These are phyloP conservation scores for Drosophila villosipedis DNA, from an alignment of 2,888 invertebrate species.

Conservation along the genomic window DNA sequence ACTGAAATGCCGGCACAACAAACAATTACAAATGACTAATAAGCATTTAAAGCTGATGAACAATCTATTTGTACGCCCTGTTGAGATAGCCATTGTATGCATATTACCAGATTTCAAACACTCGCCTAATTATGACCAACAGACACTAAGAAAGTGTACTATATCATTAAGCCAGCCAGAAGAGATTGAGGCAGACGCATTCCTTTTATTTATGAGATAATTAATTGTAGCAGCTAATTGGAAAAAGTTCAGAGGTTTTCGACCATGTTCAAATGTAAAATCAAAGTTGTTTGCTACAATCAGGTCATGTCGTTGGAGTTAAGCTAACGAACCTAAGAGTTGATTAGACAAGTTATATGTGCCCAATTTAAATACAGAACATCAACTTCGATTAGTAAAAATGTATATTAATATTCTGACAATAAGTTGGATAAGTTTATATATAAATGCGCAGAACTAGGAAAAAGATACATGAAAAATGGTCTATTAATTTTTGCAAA, in stretches of 20 bases:
- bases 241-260: neutral
- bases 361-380: neutral
- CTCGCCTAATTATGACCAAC: slow-evolving; percentile 9
- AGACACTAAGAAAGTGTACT: neutral
- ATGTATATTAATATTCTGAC: neutral
- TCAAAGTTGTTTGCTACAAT: neutral
- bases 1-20: slow-evolving; percentile 34
- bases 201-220: neutral
- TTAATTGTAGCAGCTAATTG: slow-evolving; percentile 3
- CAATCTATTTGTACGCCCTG: slow-evolving; percentile 13
- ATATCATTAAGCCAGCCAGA: neutral
- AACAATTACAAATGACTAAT: slow-evolving; percentile 37
- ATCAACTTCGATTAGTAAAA: neutral
- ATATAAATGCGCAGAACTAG: neutral
- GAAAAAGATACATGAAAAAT: no score
- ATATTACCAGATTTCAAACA: neutral
- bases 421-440: neutral
- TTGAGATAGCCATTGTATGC: slow-evolving; percentile 5
- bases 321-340: neutral
- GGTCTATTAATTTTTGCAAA: neutral
- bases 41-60: slow-evolving; percentile 7
- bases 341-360: neutral
- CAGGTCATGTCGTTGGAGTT: slow-evolving; percentile 13
- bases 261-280: neutral
- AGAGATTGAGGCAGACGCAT: slow-evolving; percentile 4